Conservation (phyloP, 1,140 invertebrate species). For the Orussus abietinus region DNA sequence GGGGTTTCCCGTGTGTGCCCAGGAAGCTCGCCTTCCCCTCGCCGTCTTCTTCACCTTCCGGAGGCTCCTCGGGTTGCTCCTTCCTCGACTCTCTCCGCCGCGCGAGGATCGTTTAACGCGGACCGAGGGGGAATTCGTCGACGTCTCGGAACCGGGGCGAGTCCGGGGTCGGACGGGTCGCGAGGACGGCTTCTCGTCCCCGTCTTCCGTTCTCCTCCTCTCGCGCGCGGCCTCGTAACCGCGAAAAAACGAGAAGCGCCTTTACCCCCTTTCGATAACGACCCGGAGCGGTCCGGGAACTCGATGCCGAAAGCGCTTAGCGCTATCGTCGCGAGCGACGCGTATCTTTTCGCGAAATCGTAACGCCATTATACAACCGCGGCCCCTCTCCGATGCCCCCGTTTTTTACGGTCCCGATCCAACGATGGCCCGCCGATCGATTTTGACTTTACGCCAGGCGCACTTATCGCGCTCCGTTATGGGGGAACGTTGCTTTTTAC, state of each 20-base stretch:
- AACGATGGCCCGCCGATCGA: constrained; percentile 41
- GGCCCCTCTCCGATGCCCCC: constrained; percentile 6
- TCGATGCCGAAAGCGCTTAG: constrained; percentile 45
- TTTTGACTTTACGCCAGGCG: constrained; percentile 37
- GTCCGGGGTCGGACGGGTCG: too few relatives aligned
- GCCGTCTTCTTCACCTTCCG: constrained; percentile 6
- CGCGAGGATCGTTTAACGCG: constrained; percentile 15
- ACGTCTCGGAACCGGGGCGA: too few relatives aligned
- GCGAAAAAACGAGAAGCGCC: neutral
- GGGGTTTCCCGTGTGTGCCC: constrained; percentile 36
- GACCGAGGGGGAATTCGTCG: neutral
- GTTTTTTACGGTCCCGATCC: constrained; percentile 49
- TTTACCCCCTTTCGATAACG: constrained; percentile 1
- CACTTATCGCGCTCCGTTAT: constrained; percentile 8
- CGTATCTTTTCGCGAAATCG: constrained; percentile 44
- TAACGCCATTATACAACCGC: constrained; percentile 41
- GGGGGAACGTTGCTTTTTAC: constrained; percentile 9
- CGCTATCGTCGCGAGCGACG: constrained; percentile 30
- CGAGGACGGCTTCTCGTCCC: constrained; percentile 5
- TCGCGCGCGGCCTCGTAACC: too few relatives aligned
- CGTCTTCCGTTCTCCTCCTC: neutral
- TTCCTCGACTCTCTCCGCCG: neutral
- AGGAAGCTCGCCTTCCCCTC: constrained; percentile 17
- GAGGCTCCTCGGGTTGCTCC: neutral
- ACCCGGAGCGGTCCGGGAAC: neutral